Percentiles rank a stretch among this genome's conserved stretches.
phyloP scores from a whole-genome alignment of 2,797 vertebrate genomes.

The Myiotriccus ornatus region DNA sequence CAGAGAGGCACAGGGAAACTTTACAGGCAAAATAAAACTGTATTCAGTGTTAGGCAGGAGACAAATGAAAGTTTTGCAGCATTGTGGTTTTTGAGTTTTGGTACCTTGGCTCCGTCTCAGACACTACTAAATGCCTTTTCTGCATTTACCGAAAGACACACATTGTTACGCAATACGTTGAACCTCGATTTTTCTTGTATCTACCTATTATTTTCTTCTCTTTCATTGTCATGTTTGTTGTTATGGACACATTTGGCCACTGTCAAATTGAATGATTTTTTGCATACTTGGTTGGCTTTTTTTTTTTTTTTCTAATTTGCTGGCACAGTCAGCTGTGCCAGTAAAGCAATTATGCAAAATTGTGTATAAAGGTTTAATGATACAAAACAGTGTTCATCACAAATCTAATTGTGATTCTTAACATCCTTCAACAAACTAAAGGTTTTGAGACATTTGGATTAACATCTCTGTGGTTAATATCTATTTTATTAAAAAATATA shows the following conservation, averaged over 20 bases:
- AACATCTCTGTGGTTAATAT: not conserved
- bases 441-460: not conserved
- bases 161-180: not conserved
- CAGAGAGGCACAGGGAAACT: not conserved
- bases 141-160: not conserved
- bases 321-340: constrained; percentile 45
- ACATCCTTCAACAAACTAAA: not conserved
- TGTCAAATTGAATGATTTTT: constrained; percentile 41
- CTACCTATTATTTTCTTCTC: not conserved
- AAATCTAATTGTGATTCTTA: constrained; percentile 43
- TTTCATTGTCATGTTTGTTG: not conserved
- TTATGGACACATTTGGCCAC: constrained; percentile 6
- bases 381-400: constrained; percentile 36
- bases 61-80: not conserved
- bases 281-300: constrained; percentile 3
- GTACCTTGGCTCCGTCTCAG: not conserved
- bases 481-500: not conserved
- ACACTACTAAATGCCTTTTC: not conserved
- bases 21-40: not conserved
- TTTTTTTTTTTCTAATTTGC: constrained; percentile 14
- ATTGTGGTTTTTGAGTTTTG: not conserved
- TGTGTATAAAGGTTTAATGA: constrained; percentile 53
- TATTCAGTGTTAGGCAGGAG: not conserved
- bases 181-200: not conserved
- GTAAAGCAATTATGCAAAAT: constrained; percentile 40